phyloP scores from a whole-genome alignment of 2,797 vertebrate species.

The Podargus strigoides region DNA sequence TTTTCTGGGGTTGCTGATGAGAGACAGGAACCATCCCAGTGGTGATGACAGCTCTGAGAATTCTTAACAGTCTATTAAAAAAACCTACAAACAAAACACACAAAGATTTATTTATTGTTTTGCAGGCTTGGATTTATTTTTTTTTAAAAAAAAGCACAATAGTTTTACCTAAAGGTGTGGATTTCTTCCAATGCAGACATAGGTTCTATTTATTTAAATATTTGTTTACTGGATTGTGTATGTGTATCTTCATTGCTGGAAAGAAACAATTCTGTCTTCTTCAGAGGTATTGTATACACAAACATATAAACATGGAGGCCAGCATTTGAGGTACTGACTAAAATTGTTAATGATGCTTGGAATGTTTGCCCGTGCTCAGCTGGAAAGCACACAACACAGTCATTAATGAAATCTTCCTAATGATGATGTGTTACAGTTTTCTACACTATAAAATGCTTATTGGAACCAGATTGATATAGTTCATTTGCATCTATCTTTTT shows the following conservation, averaged over 20 bases:
- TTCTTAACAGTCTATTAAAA: neutral
- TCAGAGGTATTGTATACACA: neutral
- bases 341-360: neutral
- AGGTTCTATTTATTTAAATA: neutral
- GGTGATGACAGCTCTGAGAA: neutral
- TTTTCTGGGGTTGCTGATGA: neutral
- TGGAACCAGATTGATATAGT: neutral
- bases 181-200: neutral
- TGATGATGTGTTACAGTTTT: neutral
- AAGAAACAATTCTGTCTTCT: neutral
- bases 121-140: neutral
- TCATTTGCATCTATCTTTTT: neutral
- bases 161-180: slow-evolving; percentile 1
- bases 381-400: neutral
- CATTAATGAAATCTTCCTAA: neutral
- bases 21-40: neutral
- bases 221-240: neutral
- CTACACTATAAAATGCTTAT: neutral
- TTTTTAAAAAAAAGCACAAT: neutral
- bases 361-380: neutral
- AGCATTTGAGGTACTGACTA: neutral
- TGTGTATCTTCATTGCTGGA: neutral
- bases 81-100: neutral
- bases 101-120: neutral
- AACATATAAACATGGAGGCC: neutral